These are phyloP conservation scores for Drosophila longiperda DNA, from an alignment of 2,888 invertebrate genomes.

Conservation along the genomic window DNA sequence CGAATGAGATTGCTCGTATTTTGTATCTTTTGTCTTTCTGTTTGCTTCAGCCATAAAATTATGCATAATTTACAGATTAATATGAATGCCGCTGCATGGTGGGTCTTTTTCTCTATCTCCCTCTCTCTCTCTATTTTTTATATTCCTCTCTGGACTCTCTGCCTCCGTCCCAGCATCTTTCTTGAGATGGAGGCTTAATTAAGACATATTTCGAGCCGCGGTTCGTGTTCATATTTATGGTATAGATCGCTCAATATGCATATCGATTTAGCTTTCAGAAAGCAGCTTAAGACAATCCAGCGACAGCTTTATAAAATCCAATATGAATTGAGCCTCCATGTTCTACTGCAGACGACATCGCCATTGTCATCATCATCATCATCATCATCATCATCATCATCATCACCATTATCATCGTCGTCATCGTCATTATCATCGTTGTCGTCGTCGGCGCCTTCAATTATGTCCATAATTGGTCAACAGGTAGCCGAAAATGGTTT, in stretches of 20 bases:
- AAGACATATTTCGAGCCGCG: slow-evolving; percentile 71
- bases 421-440: slow-evolving; percentile 3
- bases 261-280: slow-evolving; percentile 65
- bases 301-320: slow-evolving; percentile 63
- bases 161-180: neutral
- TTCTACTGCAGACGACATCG: slow-evolving; percentile 39
- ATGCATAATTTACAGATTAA: slow-evolving; percentile 78
- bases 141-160: neutral
- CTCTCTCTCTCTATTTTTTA: too few relatives aligned
- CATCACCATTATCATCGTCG: neutral
- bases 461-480: slow-evolving; percentile 78
- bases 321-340: slow-evolving; percentile 27
- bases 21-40: slow-evolving; percentile 49
- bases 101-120: slow-evolving; percentile 29
- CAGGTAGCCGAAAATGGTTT: slow-evolving; percentile 77
- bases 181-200: slow-evolving; percentile 68
- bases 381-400: neutral
- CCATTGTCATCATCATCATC: slow-evolving; percentile 31
- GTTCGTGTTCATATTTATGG: slow-evolving; percentile 78
- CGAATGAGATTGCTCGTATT: slow-evolving; percentile 45
- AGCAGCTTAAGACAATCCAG: slow-evolving; percentile 60
- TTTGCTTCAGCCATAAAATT: slow-evolving; percentile 65
- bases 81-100: slow-evolving; percentile 63
- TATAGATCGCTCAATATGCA: slow-evolving; percentile 75
- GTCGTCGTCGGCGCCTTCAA: slow-evolving; percentile 69